phyloP scores from a whole-genome alignment of 2,797 vertebrate species.

The Eospalax fontanierii region DNA sequence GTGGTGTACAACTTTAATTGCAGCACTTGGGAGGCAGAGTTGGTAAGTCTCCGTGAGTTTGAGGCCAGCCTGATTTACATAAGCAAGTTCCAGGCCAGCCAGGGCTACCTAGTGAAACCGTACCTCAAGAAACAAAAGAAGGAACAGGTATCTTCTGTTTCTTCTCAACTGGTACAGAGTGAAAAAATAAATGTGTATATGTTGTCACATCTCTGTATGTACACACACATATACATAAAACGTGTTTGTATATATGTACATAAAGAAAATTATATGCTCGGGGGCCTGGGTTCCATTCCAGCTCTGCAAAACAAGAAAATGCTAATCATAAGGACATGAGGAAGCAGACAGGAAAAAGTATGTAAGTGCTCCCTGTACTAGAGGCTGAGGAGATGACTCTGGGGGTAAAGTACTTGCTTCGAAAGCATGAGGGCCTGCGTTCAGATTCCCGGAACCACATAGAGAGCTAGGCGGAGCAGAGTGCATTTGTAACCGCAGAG shows the following conservation, averaged over 20 bases:
- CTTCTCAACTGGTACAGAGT: not conserved
- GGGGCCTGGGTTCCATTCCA: not conserved
- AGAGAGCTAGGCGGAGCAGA: no score
- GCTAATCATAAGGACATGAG: not conserved
- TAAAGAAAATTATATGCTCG: not conserved
- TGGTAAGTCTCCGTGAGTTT: not conserved
- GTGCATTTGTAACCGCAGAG: no score
- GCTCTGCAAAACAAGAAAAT: not conserved
- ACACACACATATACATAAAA: not conserved
- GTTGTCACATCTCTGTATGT: no score
- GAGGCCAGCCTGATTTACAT: not conserved
- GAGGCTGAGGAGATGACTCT: no score
- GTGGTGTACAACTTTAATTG: not conserved
- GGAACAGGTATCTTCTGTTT: not conserved
- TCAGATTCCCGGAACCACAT: not conserved
- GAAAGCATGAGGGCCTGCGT: not conserved
- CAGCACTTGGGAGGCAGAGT: not conserved
- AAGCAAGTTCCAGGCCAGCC: not conserved
- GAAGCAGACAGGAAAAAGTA: not conserved
- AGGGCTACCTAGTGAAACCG: not conserved
- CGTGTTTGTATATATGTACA: not conserved
- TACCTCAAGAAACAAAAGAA: not conserved
- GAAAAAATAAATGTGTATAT: not conserved
- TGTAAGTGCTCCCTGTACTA: not conserved
- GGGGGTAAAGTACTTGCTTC: not conserved